Percentiles rank a stretch among this genome's conserved stretches.
Evolutionary conservation across 2,888 invertebrate genomes (phyloP).

Genomic region (Entomobrya multifasciata): DNA sequence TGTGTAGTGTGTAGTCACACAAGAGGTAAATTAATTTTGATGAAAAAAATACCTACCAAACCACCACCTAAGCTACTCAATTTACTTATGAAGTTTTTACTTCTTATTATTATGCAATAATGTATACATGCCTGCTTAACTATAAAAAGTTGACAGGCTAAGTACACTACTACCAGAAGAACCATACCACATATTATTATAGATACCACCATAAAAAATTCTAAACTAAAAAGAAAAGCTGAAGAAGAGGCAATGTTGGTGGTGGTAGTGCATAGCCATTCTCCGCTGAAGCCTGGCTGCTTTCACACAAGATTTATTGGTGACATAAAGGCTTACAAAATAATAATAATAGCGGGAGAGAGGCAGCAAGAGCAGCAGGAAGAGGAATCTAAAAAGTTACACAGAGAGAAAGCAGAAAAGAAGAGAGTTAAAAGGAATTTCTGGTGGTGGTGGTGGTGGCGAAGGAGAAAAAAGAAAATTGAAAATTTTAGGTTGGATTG

Average conservation of each 20-base stretch:
- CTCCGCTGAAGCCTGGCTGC: slow-evolving; percentile 19
- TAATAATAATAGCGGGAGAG: background rate
- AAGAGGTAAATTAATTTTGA: slow-evolving; percentile 48
- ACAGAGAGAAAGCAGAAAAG: background rate
- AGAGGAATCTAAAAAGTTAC: background rate
- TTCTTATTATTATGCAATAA: background rate
- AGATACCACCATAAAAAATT: background rate
- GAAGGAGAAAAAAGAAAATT: background rate
- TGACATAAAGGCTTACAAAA: slow-evolving; percentile 60
- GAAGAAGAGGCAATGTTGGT: background rate
- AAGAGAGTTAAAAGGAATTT: background rate
- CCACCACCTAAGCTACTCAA: background rate
- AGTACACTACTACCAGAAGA: background rate
- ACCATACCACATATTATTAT: background rate
- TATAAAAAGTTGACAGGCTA: background rate
- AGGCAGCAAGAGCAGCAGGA: background rate
- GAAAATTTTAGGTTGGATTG: slow-evolving; percentile 19
- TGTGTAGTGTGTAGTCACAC: too few relatives aligned
- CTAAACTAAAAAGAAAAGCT: background rate
- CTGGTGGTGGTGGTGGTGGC: too few relatives aligned
- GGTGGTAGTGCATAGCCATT: slow-evolving; percentile 21
- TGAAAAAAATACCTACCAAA: background rate
- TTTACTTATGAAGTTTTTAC: background rate
- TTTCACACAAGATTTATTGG: slow-evolving; percentile 57
- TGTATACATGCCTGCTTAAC: background rate